Conservation (phyloP, 2,888 invertebrate genomes). For the Agrotis clavis region DNA sequence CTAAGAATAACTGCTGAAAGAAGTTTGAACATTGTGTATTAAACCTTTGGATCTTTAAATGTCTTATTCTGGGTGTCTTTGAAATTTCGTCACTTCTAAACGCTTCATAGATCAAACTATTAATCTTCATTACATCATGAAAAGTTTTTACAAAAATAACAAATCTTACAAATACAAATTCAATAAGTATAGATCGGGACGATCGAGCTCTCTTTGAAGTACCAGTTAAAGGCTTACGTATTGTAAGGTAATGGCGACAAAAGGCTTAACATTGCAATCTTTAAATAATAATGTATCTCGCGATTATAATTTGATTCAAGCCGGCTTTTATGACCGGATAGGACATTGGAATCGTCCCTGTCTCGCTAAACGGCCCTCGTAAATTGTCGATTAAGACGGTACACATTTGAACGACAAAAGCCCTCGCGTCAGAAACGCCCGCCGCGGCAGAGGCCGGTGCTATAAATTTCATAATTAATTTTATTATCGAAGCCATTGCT, state of each 20-base stretch:
- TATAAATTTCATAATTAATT: constrained; percentile 89
- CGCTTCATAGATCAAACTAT: constrained; percentile 11
- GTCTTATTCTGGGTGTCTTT: no score
- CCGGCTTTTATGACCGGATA: constrained; percentile 75
- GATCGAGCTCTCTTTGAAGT: constrained; percentile 41
- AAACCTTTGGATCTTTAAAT: not conserved
- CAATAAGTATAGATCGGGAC: constrained; percentile 31
- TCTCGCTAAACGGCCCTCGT: constrained; percentile 79
- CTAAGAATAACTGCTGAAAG: not conserved
- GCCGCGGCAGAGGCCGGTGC: constrained; percentile 72
- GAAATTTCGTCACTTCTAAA: not conserved
- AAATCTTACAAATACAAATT: constrained; percentile 36
- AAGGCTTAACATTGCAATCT: constrained; percentile 63
- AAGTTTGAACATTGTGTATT: not conserved
- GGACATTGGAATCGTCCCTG: constrained; percentile 69
- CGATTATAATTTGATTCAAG: constrained; percentile 77
- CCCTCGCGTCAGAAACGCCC: constrained; percentile 73
- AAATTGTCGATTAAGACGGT: constrained; percentile 85
- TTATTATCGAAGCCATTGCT: constrained; percentile 85
- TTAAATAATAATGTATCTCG: constrained; percentile 75
- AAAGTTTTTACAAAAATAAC: constrained; percentile 27
- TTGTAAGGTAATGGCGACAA: constrained; percentile 63
- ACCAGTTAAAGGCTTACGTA: constrained; percentile 49
- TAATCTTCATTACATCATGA: not conserved
- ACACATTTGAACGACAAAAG: constrained; percentile 82